phyloP scores from a whole-genome alignment of 2,797 vertebrate species.

The Diceros bicornis region DNA sequence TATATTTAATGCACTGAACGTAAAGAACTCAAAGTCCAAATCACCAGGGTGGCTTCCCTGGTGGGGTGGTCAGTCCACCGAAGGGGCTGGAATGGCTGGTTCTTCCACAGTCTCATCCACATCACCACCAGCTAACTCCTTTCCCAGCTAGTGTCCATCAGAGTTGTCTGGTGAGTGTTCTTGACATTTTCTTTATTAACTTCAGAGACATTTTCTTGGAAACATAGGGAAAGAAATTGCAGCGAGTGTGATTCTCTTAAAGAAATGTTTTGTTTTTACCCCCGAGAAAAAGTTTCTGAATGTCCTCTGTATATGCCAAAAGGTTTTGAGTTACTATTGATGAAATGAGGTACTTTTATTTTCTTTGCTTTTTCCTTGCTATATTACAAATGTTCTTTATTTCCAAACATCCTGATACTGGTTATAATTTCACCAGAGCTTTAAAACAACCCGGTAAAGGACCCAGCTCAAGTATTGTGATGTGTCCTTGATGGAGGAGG shows the following conservation, averaged over 20 bases:
- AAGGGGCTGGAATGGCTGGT: not conserved
- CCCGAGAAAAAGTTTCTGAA: not conserved
- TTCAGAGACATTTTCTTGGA: slow-evolving; percentile 47
- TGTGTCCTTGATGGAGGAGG: not conserved
- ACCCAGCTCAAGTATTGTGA: not conserved
- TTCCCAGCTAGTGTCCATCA: not conserved
- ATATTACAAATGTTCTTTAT: not conserved
- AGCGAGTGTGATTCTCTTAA: not conserved
- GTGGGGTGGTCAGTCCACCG: fast-evolving
- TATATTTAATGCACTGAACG: not conserved
- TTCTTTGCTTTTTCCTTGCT: not conserved
- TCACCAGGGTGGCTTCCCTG: not conserved
- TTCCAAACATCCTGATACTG: not conserved
- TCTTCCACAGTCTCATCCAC: not conserved
- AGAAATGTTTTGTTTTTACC: not conserved
- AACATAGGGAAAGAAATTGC: not conserved
- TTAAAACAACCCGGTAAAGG: not conserved
- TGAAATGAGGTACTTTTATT: not conserved
- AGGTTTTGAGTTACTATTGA: not conserved
- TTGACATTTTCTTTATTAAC: not conserved
- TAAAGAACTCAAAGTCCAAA: not conserved
- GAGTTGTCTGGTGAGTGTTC: not conserved
- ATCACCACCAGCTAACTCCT: not conserved
- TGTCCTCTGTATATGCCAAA: not conserved
- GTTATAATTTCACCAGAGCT: not conserved